Evolutionary conservation across 2,797 vertebrate species (phyloP), one percentile per base, ranked within the genome.

Genomic region (Adelosebastes latens): DNA sequence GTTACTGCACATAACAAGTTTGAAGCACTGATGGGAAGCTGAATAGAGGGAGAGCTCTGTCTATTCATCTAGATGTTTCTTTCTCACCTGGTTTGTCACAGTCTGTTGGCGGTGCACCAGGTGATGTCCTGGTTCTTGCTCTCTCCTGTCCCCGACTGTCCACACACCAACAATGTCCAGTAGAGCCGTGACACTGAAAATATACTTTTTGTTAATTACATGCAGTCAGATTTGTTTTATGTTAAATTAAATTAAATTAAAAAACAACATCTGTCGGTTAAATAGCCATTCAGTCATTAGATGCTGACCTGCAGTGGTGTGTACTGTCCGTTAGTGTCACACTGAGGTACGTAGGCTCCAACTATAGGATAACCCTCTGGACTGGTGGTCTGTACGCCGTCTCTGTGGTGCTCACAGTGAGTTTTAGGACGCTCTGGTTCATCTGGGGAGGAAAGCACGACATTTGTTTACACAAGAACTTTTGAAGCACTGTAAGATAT

Each of bases 161-260:
- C 79, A 98, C 97, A 2, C 97, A 98, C 97, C 97, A 98, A 87
- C 97, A 97, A 82, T 97, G 73, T 73, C 97, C 97, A 0, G 94
- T 94, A 67, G 95, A 94, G 25, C 95, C 8, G 0, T 96, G 96
- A 73, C 97, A 97, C 91, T 97, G 96, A 68, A 46, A n/a, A 75
- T 3, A 64, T 3, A 69, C 14, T 29, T 22, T 11, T 20, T 3
- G 7, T 68, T 24, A 1, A 32, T 29, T 65, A 14, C 7, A 70
- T 29, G 6, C 14, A 53, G 58, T 27, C 22, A 42, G 8, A 72
- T 27, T 39, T 1, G 16, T n/a, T 52, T 20, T 34, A 8, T n/a
- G 22, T 52, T 14, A 6, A 8, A 32, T 18, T 1, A 59, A 69
- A 68, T 53, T 0, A 24, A 31, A 65, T 42, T 16, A 5, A 49